Conservation (phyloP, 2,113 vertebrate genomes). For the Jacana jacana region DNA sequence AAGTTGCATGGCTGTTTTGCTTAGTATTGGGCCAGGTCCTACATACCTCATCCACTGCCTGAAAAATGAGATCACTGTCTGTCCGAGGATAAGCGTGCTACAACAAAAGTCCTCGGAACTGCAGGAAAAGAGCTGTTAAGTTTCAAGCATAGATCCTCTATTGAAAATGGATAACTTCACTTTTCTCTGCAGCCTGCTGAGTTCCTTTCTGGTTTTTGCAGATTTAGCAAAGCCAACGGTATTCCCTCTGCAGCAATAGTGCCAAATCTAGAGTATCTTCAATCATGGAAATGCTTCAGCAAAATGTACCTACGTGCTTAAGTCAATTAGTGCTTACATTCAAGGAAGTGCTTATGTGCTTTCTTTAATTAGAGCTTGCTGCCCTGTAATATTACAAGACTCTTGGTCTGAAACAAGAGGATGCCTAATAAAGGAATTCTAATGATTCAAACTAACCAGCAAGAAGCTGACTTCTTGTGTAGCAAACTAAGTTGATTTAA, state of each 20-base stretch:
- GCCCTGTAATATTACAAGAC: background rate
- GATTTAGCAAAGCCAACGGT: background rate
- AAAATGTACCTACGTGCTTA: background rate
- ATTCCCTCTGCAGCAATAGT: background rate
- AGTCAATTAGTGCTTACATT: background rate
- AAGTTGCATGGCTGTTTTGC: background rate
- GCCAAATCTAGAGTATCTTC: background rate
- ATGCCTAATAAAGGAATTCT: background rate
- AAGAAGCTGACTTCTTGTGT: background rate
- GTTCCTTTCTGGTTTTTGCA: background rate
- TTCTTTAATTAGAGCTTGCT: background rate
- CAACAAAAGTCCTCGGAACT: background rate
- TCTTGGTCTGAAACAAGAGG: background rate
- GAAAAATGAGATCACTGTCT: background rate
- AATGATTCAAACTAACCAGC: background rate
- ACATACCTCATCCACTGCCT: background rate
- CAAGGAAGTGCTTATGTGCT: rapidly evolving
- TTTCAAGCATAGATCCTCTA: background rate
- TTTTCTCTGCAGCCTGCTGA: background rate
- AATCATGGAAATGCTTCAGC: background rate
- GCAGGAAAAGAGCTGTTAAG: background rate
- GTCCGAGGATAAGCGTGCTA: background rate
- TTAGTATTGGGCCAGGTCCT: background rate
- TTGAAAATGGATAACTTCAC: background rate
- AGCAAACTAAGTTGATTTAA: background rate